phyloP scores from a whole-genome alignment of 2,113 vertebrate genomes.

The Copsychus sechellarum region DNA sequence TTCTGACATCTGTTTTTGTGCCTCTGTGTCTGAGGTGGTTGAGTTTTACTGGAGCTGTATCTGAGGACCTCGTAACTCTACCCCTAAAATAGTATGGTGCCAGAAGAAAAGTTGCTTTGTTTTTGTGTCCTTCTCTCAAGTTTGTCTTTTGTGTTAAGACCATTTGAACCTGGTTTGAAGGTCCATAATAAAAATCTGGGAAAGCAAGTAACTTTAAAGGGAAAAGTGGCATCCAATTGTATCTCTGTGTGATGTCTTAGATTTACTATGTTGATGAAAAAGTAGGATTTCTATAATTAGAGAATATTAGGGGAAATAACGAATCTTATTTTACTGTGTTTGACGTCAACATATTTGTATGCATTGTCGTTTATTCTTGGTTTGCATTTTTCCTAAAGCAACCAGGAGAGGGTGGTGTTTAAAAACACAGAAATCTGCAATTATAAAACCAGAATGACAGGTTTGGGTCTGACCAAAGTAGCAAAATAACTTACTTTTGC shows the following conservation, averaged over 20 bases:
- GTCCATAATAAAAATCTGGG: not conserved
- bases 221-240: not conserved
- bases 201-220: not conserved
- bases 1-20: not conserved
- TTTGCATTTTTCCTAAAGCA: not conserved
- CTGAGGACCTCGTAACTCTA: not conserved
- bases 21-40: not conserved
- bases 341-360: not conserved
- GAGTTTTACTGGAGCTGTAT: not conserved
- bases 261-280: not conserved
- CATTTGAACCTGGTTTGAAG: not conserved
- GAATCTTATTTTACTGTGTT: not conserved
- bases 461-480: not conserved
- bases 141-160: not conserved
- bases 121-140: not conserved
- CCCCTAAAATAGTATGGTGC: not conserved
- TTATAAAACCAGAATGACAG: conserved; percentile 9
- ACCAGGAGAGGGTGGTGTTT: conserved; percentile 34
- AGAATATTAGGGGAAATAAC: not conserved
- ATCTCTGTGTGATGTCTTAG: not conserved
- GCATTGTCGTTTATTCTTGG: not conserved
- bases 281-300: not conserved
- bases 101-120: not conserved
- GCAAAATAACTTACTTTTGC: not conserved
- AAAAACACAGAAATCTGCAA: conserved; percentile 9